These are phyloP conservation scores for Monoplex corrugatus DNA, from an alignment of 2,888 invertebrate species.

Conservation along the genomic window DNA sequence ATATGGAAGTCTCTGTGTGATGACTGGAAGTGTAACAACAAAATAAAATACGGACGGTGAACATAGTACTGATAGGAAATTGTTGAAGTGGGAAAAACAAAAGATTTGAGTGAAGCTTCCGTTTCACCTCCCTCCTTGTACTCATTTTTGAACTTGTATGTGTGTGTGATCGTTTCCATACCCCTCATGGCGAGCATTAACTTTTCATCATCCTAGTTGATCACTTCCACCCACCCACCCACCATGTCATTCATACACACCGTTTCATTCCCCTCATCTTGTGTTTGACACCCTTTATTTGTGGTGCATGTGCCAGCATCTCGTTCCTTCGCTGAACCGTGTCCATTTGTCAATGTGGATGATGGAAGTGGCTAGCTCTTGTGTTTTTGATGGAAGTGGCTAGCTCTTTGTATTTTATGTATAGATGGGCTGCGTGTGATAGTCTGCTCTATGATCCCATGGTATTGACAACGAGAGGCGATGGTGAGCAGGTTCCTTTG, in stretches of 20 bases:
- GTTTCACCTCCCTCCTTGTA: too few relatives aligned
- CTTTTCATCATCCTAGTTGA: background rate
- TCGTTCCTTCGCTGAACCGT: background rate
- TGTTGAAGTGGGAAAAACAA: too few relatives aligned
- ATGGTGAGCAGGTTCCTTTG: slow-evolving; percentile 2
- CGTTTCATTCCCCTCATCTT: background rate
- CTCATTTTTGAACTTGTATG: background rate
- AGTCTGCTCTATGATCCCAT: background rate
- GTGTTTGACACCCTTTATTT: too few relatives aligned
- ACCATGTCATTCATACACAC: background rate
- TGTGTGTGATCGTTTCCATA: too few relatives aligned
- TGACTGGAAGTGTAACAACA: background rate
- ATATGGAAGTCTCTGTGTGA: background rate
- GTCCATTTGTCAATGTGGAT: background rate
- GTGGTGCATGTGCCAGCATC: background rate
- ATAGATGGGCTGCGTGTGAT: background rate
- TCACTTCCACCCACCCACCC: background rate
- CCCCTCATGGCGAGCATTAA: slow-evolving; percentile 3
- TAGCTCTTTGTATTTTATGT: background rate
- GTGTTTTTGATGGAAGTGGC: background rate
- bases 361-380: background rate
- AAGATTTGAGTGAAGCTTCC: too few relatives aligned
- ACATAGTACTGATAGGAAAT: too few relatives aligned
- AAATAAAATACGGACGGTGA: too few relatives aligned
- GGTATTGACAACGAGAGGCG: background rate